Conservation (phyloP, 2,888 invertebrate genomes). For the Cephus pygmeus region DNA sequence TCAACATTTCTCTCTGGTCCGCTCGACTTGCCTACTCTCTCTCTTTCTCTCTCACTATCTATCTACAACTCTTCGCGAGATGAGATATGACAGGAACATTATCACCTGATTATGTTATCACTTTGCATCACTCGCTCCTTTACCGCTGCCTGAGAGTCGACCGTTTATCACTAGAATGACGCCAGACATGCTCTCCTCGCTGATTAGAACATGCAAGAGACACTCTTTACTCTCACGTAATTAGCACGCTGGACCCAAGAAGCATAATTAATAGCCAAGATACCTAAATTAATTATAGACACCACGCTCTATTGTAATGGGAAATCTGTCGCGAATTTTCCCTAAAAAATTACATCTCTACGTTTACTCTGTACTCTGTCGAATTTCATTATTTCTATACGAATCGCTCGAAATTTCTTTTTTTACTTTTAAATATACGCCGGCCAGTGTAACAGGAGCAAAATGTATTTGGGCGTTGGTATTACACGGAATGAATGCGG, state of each 20-base stretch:
- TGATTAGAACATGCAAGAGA: slow-evolving; percentile 5
- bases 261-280: not conserved
- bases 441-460: not conserved
- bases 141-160: slow-evolving; percentile 46
- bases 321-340: not conserved
- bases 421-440: not conserved
- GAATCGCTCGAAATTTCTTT: not conserved
- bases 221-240: slow-evolving; percentile 10
- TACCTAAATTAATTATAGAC: slow-evolving; percentile 21
- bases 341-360: not conserved
- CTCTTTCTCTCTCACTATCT: slow-evolving; percentile 20
- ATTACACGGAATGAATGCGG: slow-evolving; percentile 44
- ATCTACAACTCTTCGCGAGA: slow-evolving; percentile 11
- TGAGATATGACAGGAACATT: slow-evolving; percentile 59
- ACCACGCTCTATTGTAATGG: not conserved
- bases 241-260: not conserved
- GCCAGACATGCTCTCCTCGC: slow-evolving; percentile 2
- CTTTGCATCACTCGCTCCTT: slow-evolving; percentile 58
- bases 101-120: slow-evolving; percentile 64
- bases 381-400: not conserved
- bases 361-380: not conserved
- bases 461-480: not conserved
- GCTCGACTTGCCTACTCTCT: slow-evolving; percentile 16
- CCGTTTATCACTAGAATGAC: slow-evolving; percentile 46
- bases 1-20: slow-evolving; percentile 6